A percentile compares a stretch with the other conserved stretches of the same genome.
phyloP scores from a whole-genome alignment of 2,797 vertebrate species.

The Kryptolebias ocellatus region DNA sequence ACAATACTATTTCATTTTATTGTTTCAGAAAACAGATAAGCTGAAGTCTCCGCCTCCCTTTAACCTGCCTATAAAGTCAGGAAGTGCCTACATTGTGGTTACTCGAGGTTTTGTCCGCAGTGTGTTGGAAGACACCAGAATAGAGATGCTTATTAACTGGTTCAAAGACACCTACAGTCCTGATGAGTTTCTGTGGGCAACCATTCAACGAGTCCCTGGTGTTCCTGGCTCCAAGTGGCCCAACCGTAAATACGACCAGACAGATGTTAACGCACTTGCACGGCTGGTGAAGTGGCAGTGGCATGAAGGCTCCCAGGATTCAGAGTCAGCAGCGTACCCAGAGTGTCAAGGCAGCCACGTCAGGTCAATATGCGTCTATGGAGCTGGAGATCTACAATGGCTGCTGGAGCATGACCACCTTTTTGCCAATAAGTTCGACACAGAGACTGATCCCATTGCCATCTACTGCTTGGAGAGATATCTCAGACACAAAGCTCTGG shows the following conservation, averaged over 20 bases:
- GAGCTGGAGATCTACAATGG: constrained; percentile 88
- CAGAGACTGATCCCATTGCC: constrained; percentile 79
- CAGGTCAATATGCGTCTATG: constrained; percentile 86
- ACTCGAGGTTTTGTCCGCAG: constrained; percentile 81
- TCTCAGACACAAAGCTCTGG: constrained; percentile 85
- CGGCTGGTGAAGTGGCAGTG: constrained; percentile 89
- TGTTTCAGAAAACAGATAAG: constrained; percentile 54
- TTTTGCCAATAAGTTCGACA: constrained; percentile 94
- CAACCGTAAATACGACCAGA: constrained; percentile 83
- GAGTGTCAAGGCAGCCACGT: constrained; percentile 83
- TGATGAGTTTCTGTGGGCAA: constrained; percentile 92
- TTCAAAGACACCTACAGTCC: constrained; percentile 90
- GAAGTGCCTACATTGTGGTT: constrained; percentile 90
- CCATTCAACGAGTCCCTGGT: constrained; percentile 87
- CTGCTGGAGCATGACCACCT: constrained; percentile 87
- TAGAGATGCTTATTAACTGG: constrained; percentile 85
- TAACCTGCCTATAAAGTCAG: constrained; percentile 83
- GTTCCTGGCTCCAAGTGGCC: constrained; percentile 83
- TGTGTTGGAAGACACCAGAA: constrained; percentile 74
- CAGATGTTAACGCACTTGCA: constrained; percentile 85
- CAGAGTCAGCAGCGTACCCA: constrained; percentile 82
- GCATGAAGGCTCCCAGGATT: constrained; percentile 80
- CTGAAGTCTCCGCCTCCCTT: constrained; percentile 81
- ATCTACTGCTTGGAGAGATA: constrained; percentile 88
- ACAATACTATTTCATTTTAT: background rate